Evolutionary conservation across 2,797 vertebrate genomes (phyloP).

Genomic region (Rhinoraja longicauda): DNA sequence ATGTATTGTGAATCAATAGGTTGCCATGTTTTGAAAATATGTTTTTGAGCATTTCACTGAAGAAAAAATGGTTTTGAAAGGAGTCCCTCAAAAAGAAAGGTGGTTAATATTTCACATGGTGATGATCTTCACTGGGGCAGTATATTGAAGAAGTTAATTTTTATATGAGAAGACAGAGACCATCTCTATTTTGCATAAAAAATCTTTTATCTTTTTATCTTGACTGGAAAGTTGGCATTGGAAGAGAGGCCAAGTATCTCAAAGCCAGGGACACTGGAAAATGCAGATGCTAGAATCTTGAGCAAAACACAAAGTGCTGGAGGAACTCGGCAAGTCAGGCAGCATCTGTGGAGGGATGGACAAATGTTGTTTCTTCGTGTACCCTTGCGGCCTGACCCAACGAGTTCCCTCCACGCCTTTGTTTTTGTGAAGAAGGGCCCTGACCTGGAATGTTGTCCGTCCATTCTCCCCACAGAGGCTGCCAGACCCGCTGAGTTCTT

Average conservation of each 20-base stretch:
- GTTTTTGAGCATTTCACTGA: not conserved
- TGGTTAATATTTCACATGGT: not conserved
- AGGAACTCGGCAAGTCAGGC: too few relatives aligned
- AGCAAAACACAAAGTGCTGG: too few relatives aligned
- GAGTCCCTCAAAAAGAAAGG: not conserved
- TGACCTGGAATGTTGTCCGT: too few relatives aligned
- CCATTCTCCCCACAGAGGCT: too few relatives aligned
- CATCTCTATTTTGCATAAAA: not conserved
- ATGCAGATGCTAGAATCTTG: too few relatives aligned
- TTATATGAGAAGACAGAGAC: not conserved
- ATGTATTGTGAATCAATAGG: not conserved
- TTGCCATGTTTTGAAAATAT: not conserved
- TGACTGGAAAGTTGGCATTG: not conserved
- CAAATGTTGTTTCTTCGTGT: too few relatives aligned
- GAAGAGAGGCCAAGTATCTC: not conserved
- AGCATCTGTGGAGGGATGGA: too few relatives aligned
- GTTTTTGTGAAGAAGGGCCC: too few relatives aligned
- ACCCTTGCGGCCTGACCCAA: too few relatives aligned
- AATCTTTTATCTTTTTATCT: not conserved
- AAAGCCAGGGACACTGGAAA: not conserved
- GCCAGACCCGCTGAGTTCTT: too few relatives aligned
- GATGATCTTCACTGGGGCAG: not conserved
- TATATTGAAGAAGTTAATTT: not conserved
- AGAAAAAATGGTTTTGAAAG: not conserved
- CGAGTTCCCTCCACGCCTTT: too few relatives aligned